Base-by-base conservation (phyloP, 2,797 vertebrate genomes). In the Chelidonichthys spinosus region DNA sequence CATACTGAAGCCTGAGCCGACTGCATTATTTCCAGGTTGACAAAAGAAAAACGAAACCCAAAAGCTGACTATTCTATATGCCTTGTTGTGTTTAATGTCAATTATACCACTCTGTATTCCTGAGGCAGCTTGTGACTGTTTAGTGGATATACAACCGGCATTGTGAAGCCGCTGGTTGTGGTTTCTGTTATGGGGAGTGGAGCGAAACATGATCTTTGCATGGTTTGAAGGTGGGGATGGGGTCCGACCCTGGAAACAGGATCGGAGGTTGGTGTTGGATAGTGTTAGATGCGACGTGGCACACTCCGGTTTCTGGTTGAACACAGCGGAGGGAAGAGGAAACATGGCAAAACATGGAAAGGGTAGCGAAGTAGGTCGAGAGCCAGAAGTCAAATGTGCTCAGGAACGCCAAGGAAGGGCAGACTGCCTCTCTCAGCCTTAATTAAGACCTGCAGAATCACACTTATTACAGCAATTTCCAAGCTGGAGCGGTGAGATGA, bases 401-500 rank as follows among this genome's bases (percentile, higher is more conserved):
- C 63, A 37, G 63, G 79, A 87, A 82, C 70, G 59, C 65, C 40
- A 74, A 87, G 50, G 37, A 78, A 69, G 69, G 72, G 25, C 72
- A 60, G 62, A 17, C 54, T 59, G 44, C 76, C 77, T 53, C 47
- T 56, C 61, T 85, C 54, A 35, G 58, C 47, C 73, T 82, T 81
- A 81, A 87, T 89, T 76, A 87, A 85, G 63, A 85, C 77, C 76
- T 76, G 43, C 39, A 82, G 78, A 68, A 79, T 84, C 63, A 1
- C 3, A 13, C 49, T 55, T 63, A 83, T 85, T 78, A 76, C 15
- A 47, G 67, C 33, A 76, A 68, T 68, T 60, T 60, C 74, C 42
- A 56, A 43, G 59, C 42, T 40, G 1, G 36, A 73, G 66, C 72
- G 54, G 46, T 46, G 65, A 63, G 58, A 83, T 44, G 17, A 83